Evolutionary conservation across 2,888 invertebrate genomes (phyloP).

Genomic region (Aproaerema taeniolella): DNA sequence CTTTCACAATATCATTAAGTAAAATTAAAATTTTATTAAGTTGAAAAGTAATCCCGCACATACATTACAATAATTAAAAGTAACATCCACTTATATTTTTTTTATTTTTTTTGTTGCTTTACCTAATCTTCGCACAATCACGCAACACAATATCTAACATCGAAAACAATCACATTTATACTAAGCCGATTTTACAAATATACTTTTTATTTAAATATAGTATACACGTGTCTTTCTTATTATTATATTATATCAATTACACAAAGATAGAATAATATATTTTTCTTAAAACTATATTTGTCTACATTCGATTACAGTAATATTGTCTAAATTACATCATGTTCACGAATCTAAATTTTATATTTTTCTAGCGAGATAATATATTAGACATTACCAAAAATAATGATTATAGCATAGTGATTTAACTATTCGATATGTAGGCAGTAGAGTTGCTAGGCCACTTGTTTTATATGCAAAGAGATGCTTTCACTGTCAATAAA

Average conservation of each 20-base stretch:
- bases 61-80: no score
- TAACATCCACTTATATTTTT: no score
- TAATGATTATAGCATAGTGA: constrained; percentile 56
- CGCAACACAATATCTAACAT: constrained; percentile 11
- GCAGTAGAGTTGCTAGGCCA: constrained; percentile 62
- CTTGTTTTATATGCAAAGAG: constrained; percentile 26
- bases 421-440: constrained; percentile 67
- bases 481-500: neutral
- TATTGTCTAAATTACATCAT: constrained; percentile 69
- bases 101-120: no score
- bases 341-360: constrained; percentile 39
- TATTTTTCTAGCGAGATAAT: constrained; percentile 51
- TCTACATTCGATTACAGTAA: constrained; percentile 47
- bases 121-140: constrained; percentile 3
- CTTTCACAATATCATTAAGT: neutral
- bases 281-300: constrained; percentile 14
- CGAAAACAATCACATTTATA: constrained; percentile 19
- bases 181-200: constrained; percentile 15
- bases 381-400: constrained; percentile 47
- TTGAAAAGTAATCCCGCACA: no score
- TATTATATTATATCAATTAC: constrained; percentile 10
- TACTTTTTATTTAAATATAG: constrained; percentile 10
- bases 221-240: constrained; percentile 18
- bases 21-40: no score
- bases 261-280: constrained; percentile 16